Base-by-base conservation (phyloP, 2,888 invertebrate genomes). In the Archaeoteleia sp. region DNA sequence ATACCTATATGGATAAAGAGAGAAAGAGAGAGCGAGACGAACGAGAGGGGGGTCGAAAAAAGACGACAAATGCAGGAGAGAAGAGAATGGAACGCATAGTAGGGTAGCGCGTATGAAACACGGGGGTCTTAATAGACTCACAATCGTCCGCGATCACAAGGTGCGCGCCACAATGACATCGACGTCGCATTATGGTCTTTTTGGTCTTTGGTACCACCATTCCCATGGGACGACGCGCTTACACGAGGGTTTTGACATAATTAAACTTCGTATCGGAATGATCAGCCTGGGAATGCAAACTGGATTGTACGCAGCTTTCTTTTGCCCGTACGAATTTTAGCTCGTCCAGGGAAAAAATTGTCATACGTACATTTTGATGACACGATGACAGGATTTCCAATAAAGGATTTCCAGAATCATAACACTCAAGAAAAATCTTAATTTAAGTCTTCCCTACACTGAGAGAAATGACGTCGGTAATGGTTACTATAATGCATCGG, bases 181-280 rank as follows among this genome's bases (percentile, higher is more conserved):
- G 75, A 73, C 77, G 79, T 78, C 68, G 78, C 78, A 69, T 74
- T 73, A 68, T 73, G 61, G 68, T 66, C 67, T 63, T n/a, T 9
- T 29, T 25, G 42, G 55, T 66, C 70, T 70, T 73, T 65, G 72
- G 69, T 76, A 69, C 67, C 63, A 78, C 67, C 68, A 80, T 81
- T 82, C 82, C 78, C 81, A 74, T 80, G 82, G 76, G 78, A 78
- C 58, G 58, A 42, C 70, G 72, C 72, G 75, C 76, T 72, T 72
- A 78, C 71, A 70, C 72, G 73, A 73, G 75, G 78, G 71, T 76
- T 81, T 78, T 76, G 78, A 78, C 79, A 80, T 82, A 83, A 83
- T 83, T 83, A 82, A 79, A 77, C 72, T 66, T 46, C 77, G 74
- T 82, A 82, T 83, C 80, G 81, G 77, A 78, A 79, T 78, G 79